phyloP scores from a whole-genome alignment of 2,797 vertebrate genomes.

The Liasis olivaceus region DNA sequence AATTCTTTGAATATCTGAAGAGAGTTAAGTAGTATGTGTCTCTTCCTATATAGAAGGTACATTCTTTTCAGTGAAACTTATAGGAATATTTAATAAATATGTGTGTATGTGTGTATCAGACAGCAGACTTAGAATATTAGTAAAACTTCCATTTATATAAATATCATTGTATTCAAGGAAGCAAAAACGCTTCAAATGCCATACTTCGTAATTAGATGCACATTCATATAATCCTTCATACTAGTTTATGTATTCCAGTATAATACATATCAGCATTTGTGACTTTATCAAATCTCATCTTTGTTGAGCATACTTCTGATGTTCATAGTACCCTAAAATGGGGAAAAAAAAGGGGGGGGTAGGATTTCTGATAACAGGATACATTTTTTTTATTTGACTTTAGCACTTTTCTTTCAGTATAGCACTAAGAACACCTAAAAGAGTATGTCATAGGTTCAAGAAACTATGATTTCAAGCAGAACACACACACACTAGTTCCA shows the following conservation, averaged over 20 bases:
- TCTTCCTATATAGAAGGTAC: background rate
- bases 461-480: no score
- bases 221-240: background rate
- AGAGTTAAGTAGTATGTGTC: background rate
- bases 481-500: no score
- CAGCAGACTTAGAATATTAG: no score
- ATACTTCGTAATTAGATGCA: background rate
- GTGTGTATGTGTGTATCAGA: no score
- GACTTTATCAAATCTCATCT: conserved; percentile 62
- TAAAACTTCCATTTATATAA: no score
- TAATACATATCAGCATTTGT: conserved; percentile 48
- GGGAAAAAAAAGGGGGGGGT: conserved; percentile 50
- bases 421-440: conserved; percentile 67
- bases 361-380: conserved; percentile 60
- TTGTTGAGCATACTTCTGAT: conserved; percentile 58
- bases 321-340: conserved; percentile 69
- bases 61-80: background rate
- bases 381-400: conserved; percentile 55
- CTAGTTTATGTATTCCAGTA: background rate
- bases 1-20: background rate
- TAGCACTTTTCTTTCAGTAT: conserved; percentile 9
- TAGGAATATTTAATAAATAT: background rate
- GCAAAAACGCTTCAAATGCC: background rate
- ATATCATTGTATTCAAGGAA: background rate
- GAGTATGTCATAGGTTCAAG: conserved; percentile 25